phyloP scores from a whole-genome alignment of 1,140 invertebrate genomes.

The Drosophila quadrilineata region DNA sequence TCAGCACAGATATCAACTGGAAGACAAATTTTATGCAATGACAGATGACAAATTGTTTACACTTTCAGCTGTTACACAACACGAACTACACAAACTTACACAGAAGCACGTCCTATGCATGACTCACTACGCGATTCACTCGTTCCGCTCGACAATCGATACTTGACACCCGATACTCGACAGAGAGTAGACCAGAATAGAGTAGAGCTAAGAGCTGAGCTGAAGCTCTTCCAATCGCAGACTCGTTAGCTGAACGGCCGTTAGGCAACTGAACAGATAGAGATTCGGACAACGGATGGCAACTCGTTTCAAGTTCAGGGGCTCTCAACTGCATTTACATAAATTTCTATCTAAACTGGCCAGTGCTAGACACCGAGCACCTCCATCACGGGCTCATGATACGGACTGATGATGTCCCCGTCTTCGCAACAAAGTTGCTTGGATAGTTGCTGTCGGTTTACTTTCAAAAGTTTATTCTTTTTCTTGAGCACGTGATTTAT shows the following conservation, averaged over 20 bases:
- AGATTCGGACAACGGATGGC: constrained; percentile 8
- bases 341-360: constrained; percentile 63
- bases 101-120: constrained; percentile 52
- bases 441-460: constrained; percentile 23
- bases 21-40: constrained; percentile 42
- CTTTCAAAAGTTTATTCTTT: constrained; percentile 41
- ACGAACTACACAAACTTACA: too few species aligned
- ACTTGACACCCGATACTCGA: neutral
- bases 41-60: constrained; percentile 11
- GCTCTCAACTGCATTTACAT: constrained; percentile 63
- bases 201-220: too few species aligned
- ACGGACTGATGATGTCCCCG: neutral
- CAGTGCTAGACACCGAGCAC: constrained; percentile 41
- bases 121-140: constrained; percentile 11
- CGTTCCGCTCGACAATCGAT: constrained; percentile 1
- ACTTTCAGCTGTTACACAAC: neutral
- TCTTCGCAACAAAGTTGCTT: constrained; percentile 8
- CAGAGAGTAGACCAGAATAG: too few species aligned
- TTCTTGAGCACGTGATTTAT: constrained; percentile 64
- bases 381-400: constrained; percentile 17
- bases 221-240: constrained; percentile 31
- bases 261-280: constrained; percentile 57
- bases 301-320: constrained; percentile 68
- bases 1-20: constrained; percentile 48
- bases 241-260: constrained; percentile 42